phyloP scores from a whole-genome alignment of 2,888 invertebrate genomes.

The Bembecia ichneumoniformis region DNA sequence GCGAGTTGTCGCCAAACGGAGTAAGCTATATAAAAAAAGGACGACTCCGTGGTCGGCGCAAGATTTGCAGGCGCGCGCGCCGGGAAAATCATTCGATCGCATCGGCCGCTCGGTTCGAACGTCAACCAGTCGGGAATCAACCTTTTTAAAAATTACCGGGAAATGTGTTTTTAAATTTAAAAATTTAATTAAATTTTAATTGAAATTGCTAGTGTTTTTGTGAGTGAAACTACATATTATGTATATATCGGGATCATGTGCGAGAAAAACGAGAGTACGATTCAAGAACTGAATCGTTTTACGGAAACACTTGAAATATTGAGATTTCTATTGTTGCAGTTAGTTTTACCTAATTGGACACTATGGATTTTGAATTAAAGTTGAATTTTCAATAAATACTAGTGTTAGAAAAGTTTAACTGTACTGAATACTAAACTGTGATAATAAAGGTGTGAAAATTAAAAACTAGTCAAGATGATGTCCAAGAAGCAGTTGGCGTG shows the following conservation, averaged over 20 bases:
- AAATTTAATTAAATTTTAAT: neutral
- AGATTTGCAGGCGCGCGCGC: conserved; percentile 47
- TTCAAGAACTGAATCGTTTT: conserved; percentile 24
- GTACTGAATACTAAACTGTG: conserved; percentile 8
- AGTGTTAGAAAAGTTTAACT: conserved; percentile 1
- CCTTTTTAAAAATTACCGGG: neutral
- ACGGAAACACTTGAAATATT: conserved; percentile 28
- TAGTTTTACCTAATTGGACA: conserved; percentile 28
- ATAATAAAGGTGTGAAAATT: conserved; percentile 13
- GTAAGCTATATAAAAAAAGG: conserved; percentile 67
- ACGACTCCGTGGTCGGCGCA: conserved; percentile 32
- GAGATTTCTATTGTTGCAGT: conserved; percentile 24
- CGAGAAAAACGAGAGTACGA: conserved; percentile 24
- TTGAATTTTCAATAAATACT: too few species aligned
- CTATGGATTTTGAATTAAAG: conserved; percentile 35
- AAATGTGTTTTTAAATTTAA: neutral
- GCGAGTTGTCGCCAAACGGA: conserved; percentile 57
- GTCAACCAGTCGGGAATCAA: conserved; percentile 43
- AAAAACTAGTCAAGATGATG: conserved; percentile 75
- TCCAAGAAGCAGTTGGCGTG: conserved; percentile 85
- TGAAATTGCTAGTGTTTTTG: neutral
- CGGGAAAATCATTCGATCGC: conserved; percentile 51
- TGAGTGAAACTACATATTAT: conserved; percentile 13
- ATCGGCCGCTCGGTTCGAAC: conserved; percentile 50
- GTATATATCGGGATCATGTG: conserved; percentile 32